These are phyloP conservation scores for Phoenicopterus ruber DNA, from an alignment of 2,113 vertebrate species.

Conservation along the genomic window DNA sequence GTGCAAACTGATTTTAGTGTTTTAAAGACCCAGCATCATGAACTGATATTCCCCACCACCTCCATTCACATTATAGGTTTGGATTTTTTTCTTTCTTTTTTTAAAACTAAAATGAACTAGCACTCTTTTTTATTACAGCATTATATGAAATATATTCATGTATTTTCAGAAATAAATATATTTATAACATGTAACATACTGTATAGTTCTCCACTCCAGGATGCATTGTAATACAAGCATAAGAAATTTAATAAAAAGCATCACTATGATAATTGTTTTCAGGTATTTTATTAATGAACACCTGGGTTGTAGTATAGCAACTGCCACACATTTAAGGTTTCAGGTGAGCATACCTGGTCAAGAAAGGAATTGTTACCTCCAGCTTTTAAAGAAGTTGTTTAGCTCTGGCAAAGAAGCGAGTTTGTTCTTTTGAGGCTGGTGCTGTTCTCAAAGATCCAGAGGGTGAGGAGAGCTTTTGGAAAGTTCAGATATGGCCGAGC, in stretches of 20 bases:
- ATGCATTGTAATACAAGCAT: background rate
- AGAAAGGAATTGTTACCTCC: background rate
- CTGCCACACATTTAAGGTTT: background rate
- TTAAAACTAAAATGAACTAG: background rate
- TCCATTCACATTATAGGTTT: background rate
- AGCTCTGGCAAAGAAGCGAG: background rate
- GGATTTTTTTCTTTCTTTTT: background rate
- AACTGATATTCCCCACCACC: background rate
- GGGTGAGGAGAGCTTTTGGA: background rate
- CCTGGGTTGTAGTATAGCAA: background rate
- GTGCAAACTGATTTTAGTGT: background rate
- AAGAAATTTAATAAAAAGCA: constrained; percentile 48
- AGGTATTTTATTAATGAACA: background rate
- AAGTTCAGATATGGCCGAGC: background rate
- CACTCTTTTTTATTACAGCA: constrained; percentile 1
- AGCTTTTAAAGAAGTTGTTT: background rate
- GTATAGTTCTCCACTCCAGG: constrained; percentile 12
- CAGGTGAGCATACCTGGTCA: background rate
- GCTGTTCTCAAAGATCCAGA: background rate
- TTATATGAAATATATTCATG: constrained; percentile 20
- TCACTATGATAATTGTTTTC: background rate
- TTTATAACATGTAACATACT: constrained; percentile 62
- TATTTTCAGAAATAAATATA: constrained; percentile 33
- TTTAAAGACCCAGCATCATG: background rate
- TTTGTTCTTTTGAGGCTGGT: background rate